Evolutionary conservation across 2,797 vertebrate species (phyloP), one percentile per base, ranked within the genome.

Genomic region (Micrastur ruficollis): DNA sequence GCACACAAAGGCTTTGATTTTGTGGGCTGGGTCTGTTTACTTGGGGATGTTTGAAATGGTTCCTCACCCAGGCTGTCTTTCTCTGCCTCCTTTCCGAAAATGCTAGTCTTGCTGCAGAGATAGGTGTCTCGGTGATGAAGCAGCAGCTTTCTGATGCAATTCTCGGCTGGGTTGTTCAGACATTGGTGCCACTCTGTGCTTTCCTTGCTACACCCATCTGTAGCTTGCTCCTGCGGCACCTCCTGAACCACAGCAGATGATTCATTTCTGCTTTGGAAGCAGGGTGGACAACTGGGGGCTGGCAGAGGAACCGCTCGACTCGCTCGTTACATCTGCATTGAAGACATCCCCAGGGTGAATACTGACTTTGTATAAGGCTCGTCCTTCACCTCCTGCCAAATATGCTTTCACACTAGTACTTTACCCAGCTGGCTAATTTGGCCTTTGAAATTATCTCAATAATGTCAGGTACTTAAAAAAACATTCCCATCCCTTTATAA

Each of bases 401-500:
- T 91, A 44, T 2, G 74, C 94, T 95, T 96, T 95, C 92, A 89
- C 93, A 47, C 90, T 58, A n/a, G 22, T 32, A 9, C 89, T 95
- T 92, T 29, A 70, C 78, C 90, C 93, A 86, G 93, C 92, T 89
- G 65, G 59, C 94, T 97, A 81, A 95, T 94, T 93, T 68, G 89
- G 86, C 84, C 93, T 97, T 96, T 95, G 94, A 95, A 96, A 95
- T 93, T 63, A 91, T 82, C 94, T 96, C 90, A 89, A 0, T 97
- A 95, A 95, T 89, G 93, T 74, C 94, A 95, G 84, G 81, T 94
- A 87, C 94, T 96, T 96, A 80, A 73, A 82, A 95, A 81, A 96
- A 81, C 93, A 94, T 94, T 96, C 97, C 93, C 94, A 82, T 96
- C 95, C 91, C 88, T 95, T 94, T 97, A 95, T 95, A 97, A 97